Conservation (phyloP, 2,888 invertebrate genomes). For the Hypena proboscidalis region DNA sequence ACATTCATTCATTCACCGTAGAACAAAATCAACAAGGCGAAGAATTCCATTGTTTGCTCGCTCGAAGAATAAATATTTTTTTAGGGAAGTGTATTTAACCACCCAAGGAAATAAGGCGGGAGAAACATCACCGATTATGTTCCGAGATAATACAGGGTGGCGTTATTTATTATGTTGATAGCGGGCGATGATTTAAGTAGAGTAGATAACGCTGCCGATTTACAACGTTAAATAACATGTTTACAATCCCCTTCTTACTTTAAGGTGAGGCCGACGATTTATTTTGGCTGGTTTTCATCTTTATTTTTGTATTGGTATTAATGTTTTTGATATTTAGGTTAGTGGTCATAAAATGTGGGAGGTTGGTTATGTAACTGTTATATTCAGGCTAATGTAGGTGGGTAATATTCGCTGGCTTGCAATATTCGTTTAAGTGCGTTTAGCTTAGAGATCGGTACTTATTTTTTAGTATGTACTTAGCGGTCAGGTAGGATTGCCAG, state of each 20-base stretch:
- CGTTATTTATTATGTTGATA: constrained; percentile 76
- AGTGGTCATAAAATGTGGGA: not conserved
- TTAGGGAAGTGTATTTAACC: constrained; percentile 71
- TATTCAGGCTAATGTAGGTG: too few relatives aligned
- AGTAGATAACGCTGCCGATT: constrained; percentile 71
- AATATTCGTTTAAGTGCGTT: too few relatives aligned
- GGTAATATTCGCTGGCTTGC: too few relatives aligned
- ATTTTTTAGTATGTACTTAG: too few relatives aligned
- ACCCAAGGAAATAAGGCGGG: constrained; percentile 69
- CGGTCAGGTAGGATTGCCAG: too few relatives aligned
- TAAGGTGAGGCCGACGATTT: constrained; percentile 19
- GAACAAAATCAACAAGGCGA: constrained; percentile 53
- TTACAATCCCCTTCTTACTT: constrained; percentile 61
- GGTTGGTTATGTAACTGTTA: too few relatives aligned
- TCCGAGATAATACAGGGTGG: constrained; percentile 66
- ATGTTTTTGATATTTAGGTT: constrained; percentile 16
- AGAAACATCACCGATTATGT: constrained; percentile 75
- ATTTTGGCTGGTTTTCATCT: constrained; percentile 14
- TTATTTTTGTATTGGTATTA: constrained; percentile 16
- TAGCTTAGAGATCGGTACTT: too few relatives aligned
- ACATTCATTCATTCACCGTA: constrained; percentile 40
- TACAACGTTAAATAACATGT: constrained; percentile 71
- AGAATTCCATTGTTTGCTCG: constrained; percentile 54
- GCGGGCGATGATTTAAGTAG: constrained; percentile 79
- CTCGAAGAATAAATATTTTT: constrained; percentile 66